Evolutionary conservation across 1,140 invertebrate genomes (phyloP).

Genomic region (Gryllus bimaculatus): DNA sequence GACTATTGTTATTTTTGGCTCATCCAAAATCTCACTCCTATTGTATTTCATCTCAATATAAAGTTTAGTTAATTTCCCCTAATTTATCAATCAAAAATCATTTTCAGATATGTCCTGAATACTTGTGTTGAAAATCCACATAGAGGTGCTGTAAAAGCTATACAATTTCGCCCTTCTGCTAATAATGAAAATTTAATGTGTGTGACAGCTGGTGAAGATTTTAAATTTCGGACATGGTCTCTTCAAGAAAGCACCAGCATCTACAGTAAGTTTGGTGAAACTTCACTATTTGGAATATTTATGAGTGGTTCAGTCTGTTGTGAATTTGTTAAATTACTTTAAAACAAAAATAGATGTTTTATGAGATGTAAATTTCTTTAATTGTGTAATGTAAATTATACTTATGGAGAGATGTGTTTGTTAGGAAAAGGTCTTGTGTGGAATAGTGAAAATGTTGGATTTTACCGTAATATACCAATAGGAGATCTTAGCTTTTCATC

Average conservation of each 20-base stretch:
- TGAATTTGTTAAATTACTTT: too few species aligned
- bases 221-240: constrained; percentile 64
- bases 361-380: too few species aligned
- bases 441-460: constrained; percentile 53
- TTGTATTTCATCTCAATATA: too few species aligned
- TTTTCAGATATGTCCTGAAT: constrained; percentile 55
- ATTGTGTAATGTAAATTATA: too few species aligned
- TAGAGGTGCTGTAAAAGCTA: constrained; percentile 44
- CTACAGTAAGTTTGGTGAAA: constrained; percentile 35
- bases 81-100: neutral
- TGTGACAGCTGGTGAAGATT: constrained; percentile 57
- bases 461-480: constrained; percentile 48
- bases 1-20: too few species aligned
- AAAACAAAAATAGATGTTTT: too few species aligned
- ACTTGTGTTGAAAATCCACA: constrained; percentile 66
- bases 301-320: too few species aligned
- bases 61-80: too few species aligned
- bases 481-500: constrained; percentile 53
- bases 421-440: constrained; percentile 36
- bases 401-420: too few species aligned
- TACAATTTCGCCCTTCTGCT: constrained; percentile 50
- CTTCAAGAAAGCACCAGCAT: constrained; percentile 43
- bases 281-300: neutral
- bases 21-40: too few species aligned
- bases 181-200: constrained; percentile 39